A percentile compares a stretch with the other conserved stretches of the same genome.
These are phyloP conservation scores for Xyrauchen texanus DNA, from an alignment of 2,113 vertebrate species.

Conservation along the genomic window DNA sequence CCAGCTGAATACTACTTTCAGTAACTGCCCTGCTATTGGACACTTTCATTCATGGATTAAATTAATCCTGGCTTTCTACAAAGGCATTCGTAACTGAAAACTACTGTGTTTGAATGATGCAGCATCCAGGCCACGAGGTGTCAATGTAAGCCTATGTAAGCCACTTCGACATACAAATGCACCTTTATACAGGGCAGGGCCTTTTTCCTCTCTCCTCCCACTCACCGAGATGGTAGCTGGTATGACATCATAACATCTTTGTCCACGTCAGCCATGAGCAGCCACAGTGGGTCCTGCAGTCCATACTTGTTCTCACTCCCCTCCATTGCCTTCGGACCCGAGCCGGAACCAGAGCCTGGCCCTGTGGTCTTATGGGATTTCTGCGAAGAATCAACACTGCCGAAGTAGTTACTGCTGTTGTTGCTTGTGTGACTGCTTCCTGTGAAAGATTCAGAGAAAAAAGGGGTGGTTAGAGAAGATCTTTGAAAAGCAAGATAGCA, in stretches of 20 bases:
- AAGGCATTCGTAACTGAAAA: no score
- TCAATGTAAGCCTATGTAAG: no score
- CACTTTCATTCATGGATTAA: no score
- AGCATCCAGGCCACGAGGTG: no score
- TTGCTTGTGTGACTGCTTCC: conserved; percentile 83
- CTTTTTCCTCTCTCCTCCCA: conserved; percentile 28
- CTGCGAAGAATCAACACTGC: conserved; percentile 90
- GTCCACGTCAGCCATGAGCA: conserved; percentile 82
- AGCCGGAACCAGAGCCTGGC: conserved; percentile 43
- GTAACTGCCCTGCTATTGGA: no score
- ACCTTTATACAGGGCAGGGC: neutral
- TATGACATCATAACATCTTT: conserved; percentile 89
- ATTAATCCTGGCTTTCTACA: no score
- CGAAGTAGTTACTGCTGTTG: conserved; percentile 91
- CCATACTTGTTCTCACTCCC: conserved; percentile 72
- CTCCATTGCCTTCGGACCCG: conserved; percentile 53
- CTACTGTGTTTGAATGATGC: no score
- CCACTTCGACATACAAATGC: no score
- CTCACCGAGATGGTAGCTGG: conserved; percentile 87
- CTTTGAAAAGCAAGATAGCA: no score
- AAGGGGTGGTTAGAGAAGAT: no score
- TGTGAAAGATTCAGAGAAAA: conserved; percentile 38
- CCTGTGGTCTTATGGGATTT: conserved; percentile 78
- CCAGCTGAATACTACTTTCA: no score
- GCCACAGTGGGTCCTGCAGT: conserved; percentile 85